phyloP scores from a whole-genome alignment of 2,113 vertebrate species.

The Rhipidura dahli region DNA sequence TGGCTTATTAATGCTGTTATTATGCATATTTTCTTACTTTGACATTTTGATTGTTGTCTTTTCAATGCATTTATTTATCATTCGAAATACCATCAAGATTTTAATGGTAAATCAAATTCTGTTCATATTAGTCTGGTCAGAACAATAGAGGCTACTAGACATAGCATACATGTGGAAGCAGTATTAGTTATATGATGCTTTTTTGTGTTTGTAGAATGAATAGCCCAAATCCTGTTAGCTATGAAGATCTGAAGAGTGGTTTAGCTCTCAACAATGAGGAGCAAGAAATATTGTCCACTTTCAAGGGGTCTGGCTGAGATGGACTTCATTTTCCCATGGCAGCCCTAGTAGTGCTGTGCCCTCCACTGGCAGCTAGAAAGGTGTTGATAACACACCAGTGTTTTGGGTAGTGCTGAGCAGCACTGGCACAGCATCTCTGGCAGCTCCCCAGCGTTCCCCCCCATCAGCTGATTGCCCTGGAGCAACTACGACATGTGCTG shows the following conservation, averaged over 20 bases:
- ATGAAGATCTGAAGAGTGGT: neutral
- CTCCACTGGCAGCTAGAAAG: too few relatives aligned
- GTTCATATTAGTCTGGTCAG: neutral
- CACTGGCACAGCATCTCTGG: neutral
- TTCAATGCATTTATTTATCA: slow-evolving; percentile 16
- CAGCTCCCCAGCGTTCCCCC: neutral
- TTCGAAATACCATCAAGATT: slow-evolving; percentile 60
- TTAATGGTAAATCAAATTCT: slow-evolving; percentile 55
- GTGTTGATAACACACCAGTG: neutral
- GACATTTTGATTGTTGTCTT: slow-evolving; percentile 27
- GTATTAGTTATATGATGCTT: neutral
- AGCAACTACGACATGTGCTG: neutral
- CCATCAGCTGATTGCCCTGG: neutral
- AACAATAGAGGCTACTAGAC: neutral
- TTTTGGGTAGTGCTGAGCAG: neutral
- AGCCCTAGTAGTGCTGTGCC: neutral
- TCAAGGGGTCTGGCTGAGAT: neutral
- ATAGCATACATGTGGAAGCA: neutral
- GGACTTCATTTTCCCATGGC: neutral
- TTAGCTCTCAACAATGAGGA: neutral
- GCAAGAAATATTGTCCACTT: neutral
- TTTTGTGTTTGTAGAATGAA: neutral
- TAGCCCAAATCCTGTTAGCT: neutral
- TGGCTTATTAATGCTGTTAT: neutral
- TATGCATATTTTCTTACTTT: neutral